These are phyloP conservation scores for Psittacus erithacus DNA, from an alignment of 2,113 vertebrate species.

Conservation along the genomic window DNA sequence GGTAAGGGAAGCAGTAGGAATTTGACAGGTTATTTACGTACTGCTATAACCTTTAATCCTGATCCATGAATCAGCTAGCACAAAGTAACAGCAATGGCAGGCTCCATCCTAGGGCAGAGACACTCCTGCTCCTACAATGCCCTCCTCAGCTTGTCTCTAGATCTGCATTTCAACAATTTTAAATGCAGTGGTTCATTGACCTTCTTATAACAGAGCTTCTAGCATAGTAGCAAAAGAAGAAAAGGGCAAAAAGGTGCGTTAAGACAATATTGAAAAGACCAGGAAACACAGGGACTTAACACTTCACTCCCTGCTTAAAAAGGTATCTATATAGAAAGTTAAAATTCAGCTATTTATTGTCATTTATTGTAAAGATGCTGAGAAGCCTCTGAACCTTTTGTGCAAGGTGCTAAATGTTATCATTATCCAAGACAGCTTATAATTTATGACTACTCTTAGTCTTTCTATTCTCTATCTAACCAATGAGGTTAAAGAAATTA, in stretches of 20 bases:
- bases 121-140: neutral
- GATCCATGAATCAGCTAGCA: slow-evolving; percentile 62
- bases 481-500: neutral
- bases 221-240: neutral
- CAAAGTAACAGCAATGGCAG: slow-evolving; percentile 13
- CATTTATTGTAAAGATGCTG: neutral
- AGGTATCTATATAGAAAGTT: neutral
- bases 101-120: neutral
- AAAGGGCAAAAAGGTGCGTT: neutral
- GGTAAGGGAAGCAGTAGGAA: slow-evolving; percentile 53
- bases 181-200: neutral
- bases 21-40: slow-evolving; percentile 73
- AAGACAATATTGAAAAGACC: neutral
- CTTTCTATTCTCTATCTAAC: neutral
- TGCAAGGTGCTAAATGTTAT: neutral
- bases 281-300: neutral
- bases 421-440: neutral
- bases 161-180: neutral
- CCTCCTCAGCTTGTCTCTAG: neutral
- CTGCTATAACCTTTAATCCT: slow-evolving; percentile 66
- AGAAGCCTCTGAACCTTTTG: neutral
- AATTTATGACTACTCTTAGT: neutral
- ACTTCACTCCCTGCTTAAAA: neutral
- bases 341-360: neutral
- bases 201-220: neutral